Evolutionary conservation across 2,888 invertebrate genomes (phyloP), one percentile per base, ranked within the genome.

Genomic region (Bhutanitis thaidina): DNA sequence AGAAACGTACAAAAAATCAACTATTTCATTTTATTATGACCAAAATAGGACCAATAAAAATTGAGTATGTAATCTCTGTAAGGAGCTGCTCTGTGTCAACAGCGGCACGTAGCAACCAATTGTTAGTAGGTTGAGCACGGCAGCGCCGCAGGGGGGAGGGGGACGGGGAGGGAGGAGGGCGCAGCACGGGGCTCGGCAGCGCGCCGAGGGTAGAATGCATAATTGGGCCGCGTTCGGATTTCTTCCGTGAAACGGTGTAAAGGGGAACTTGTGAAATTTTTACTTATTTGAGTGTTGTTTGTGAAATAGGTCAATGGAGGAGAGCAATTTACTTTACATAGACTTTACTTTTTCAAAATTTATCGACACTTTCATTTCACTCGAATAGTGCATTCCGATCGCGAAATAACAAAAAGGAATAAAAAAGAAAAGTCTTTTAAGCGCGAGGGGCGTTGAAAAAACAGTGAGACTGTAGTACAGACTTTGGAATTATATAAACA

Each of bases 201-300:
- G 38, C 43, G 15, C 29, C 53, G 50, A 54, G 60, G 58, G 59
- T 36, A 44, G 59, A 63, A 63, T 63, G 60, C 58, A 56, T 60
- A 63, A 63, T 60, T 57, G 58, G 53, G 57, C 44, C 45, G 51
- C 52, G 56, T 51, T 51, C 56, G 60, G 62, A 59, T 57, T 63
- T 59, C 49, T 54, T 52, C 47, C 34, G 47, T 43, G 40, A 35
- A 32, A 43, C 34, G 15, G 36, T 37, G 49, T 35, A 40, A 40
- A 38, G 39, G 39, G 39, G 39, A 50, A 32, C 37, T 36, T 16
- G 48, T 48, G 35, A 48, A n/a, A 48, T 48, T 40, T 48, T 34
- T 10, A 43, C 20, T 32, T 43, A 20, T 25, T 43, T 49, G 39
- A 27, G 25, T 39, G 25, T 39, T 38, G 15, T 34, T 20, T 44